Conservation (phyloP, 2,888 invertebrate genomes). For the Lasioglossum zephyrum region DNA sequence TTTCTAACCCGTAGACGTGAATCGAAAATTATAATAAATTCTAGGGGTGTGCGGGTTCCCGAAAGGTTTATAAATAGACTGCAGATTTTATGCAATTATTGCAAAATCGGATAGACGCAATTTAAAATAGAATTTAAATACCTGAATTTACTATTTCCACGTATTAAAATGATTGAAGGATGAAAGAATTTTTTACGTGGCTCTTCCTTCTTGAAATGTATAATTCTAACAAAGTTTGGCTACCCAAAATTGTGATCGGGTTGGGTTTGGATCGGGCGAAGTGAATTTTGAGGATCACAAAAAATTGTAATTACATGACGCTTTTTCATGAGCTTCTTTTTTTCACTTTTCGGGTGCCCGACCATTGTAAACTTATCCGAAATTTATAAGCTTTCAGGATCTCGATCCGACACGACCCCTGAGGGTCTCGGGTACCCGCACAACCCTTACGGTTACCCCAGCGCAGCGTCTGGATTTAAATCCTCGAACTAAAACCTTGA, state of each 20-base stretch:
- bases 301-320: background rate
- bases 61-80: background rate
- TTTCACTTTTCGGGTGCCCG: background rate
- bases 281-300: background rate
- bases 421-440: background rate
- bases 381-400: too few species aligned
- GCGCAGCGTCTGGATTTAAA: constrained; percentile 49
- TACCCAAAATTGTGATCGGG: too few species aligned
- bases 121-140: too few species aligned
- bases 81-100: too few species aligned
- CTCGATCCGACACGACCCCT: background rate
- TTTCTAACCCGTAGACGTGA: constrained; percentile 57
- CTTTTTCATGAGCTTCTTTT: background rate
- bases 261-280: background rate
- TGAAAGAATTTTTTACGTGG: too few species aligned
- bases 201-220: too few species aligned
- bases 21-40: constrained; percentile 20
- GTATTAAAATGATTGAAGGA: too few species aligned
- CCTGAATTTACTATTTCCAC: too few species aligned
- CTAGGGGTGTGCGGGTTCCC: background rate
- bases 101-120: too few species aligned
- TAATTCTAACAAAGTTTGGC: too few species aligned
- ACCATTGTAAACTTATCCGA: background rate
- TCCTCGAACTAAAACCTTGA: constrained; percentile 38
- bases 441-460: background rate